Base-by-base conservation (phyloP, 2,888 invertebrate species). In the Cryptus viduatorius region DNA sequence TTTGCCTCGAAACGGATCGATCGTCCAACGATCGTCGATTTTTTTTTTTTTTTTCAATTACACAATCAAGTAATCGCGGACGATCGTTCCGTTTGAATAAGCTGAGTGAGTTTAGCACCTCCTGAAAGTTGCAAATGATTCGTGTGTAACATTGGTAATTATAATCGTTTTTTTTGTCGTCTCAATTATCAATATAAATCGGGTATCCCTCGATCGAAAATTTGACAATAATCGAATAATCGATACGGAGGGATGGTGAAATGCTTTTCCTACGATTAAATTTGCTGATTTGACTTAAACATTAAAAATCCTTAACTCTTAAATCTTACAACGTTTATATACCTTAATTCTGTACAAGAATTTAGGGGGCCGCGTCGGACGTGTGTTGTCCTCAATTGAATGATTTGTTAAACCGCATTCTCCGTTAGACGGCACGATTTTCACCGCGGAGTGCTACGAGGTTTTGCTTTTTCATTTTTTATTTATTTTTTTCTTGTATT, bases 321-420 rank as follows among this genome's bases (percentile, higher is more conserved):
- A 89, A 91, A 89, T 89, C 89, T 90, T 90, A 90, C 86, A 86
- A 85, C 86, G 61, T 61, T 61, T 87, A 88, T 87, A 87, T 87
- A 87, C 85, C 80, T 91, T 86, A 89, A 90, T 88, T 91, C 91
- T 91, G 91, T 89, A 90, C 89, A 90, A 91, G 90, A 90, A 89
- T 90, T 88, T 81, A 86, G 87, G 85, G 83, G 85, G 86, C 83
- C 87, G 84, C 72, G 69, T 84, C 84, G 53, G 79, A 82, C 82
- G 75, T 67, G 50, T 37, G 44, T 84, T 64, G 69, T 46, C 67
- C 46, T 83, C 69, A 72, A 50, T 59, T 46, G 79, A 3, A 50
- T 24, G 24, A 61, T 46, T 61, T 72, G 37, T 72, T 71, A 37
- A 24, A 1, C 24, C 1, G 24, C 24, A 68, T 79, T 85, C 73